Percentiles rank a stretch among this genome's conserved stretches.
Conservation (phyloP, 1,140 invertebrate species). For the Uloborus diversus region DNA sequence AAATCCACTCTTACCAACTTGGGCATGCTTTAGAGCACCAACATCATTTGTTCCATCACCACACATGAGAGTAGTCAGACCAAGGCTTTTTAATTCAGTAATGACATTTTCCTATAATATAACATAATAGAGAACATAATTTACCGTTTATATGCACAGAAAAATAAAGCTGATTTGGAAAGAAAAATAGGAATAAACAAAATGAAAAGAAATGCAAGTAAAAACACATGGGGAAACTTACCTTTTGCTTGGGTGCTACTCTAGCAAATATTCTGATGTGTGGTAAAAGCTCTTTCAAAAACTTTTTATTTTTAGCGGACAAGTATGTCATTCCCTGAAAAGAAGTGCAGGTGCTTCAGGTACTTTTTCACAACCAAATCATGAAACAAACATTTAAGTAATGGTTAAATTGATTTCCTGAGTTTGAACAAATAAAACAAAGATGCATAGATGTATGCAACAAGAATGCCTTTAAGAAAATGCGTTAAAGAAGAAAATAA, state of each 20-base stretch:
- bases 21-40: conserved; percentile 98
- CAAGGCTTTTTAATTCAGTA: conserved; percentile 84
- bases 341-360: too few relatives aligned
- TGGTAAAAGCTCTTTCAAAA: conserved; percentile 80
- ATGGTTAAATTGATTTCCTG: too few relatives aligned
- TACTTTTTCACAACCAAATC: too few relatives aligned
- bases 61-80: conserved; percentile 96
- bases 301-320: conserved; percentile 71
- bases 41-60: conserved; percentile 99
- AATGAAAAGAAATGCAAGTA: conserved; percentile 24
- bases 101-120: conserved; percentile 89
- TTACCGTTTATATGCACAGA: too few relatives aligned
- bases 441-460: too few relatives aligned
- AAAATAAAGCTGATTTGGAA: too few relatives aligned
- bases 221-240: conserved; percentile 45
- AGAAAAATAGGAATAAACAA: too few relatives aligned
- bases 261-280: conserved; percentile 90
- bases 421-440: too few relatives aligned
- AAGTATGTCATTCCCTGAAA: conserved; percentile 78
- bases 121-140: too few relatives aligned
- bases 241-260: conserved; percentile 94
- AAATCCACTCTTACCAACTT: conserved; percentile 89
- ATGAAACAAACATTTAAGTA: too few relatives aligned
- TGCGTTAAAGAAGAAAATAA: conserved; percentile 3
- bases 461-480: conserved; percentile 44